Percentiles rank a stretch among this genome's conserved stretches.
Conservation (phyloP, 1,140 invertebrate species). For the Dolichoris vasculosae region DNA sequence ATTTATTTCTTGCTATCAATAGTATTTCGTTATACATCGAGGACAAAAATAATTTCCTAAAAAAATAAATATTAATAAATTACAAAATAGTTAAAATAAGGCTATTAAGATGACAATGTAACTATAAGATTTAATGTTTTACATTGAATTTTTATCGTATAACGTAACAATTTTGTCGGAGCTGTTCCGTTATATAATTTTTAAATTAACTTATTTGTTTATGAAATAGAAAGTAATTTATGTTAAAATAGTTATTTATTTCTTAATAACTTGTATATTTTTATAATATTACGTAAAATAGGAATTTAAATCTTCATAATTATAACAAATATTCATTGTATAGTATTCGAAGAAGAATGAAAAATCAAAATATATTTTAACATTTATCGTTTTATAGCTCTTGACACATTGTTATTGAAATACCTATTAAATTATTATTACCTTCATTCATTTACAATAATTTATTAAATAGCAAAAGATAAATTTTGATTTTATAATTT, state of each 20-base stretch:
- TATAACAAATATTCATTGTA: constrained; percentile 1
- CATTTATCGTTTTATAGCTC: background rate
- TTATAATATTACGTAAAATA: background rate
- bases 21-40: background rate
- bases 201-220: background rate
- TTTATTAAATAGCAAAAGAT: background rate
- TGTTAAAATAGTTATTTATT: background rate
- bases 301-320: background rate
- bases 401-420: background rate
- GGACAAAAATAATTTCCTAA: background rate
- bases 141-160: background rate
- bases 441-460: background rate
- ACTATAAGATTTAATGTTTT: background rate
- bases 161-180: background rate
- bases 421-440: background rate
- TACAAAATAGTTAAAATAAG: background rate
- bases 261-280: background rate
- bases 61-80: background rate
- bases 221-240: too few relatives aligned
- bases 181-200: background rate
- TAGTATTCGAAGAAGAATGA: background rate
- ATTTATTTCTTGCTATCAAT: background rate
- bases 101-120: background rate
- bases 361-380: background rate
- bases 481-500: too few relatives aligned